Base-by-base conservation (phyloP, 2,797 vertebrate genomes). In the Hippopotamyrus pictus region DNA sequence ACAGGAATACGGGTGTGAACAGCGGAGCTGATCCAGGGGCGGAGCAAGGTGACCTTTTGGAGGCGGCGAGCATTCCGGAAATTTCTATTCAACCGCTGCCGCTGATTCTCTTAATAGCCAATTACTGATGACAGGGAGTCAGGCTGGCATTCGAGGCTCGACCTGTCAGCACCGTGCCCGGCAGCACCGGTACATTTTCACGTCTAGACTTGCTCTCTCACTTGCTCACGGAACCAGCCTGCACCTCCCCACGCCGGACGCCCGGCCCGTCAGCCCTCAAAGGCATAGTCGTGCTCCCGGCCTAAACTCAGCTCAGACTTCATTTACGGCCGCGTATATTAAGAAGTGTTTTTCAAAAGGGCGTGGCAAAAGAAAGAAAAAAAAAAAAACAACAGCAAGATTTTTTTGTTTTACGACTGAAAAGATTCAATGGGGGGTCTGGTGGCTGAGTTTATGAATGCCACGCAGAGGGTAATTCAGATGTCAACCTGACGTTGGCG, bases 161-260 rank as follows among this genome's bases (percentile, higher is more conserved):
- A 91, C 69, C 88, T 90, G 90, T 90, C 91, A 92, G 90, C 90
- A 88, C 69, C 53, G 88, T 41, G 90, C 69, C 88, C 88, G 89
- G 90, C 92, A 93, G 90, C 94, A 90, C 93, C 92, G 93, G 90
- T 94, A 90, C 93, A 91, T 92, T 92, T 92, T 92, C 94, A 87
- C 90, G 5, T 89, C 17, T 57, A 22, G 83, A 48, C n/a, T 62
- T n/a, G 73, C 33, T 19, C 37, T 48, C 50, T n/a, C 87, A 2
- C 41, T 57, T 37, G 3, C 14, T 62, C 25, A 22, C 6, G n/a
- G 12, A 46, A 41, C n/a, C 17, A 73, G 73, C 9, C 73, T 9
- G 17, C 7, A 1, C 46, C 53, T 11, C 9, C 33, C 8, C 3
- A 3, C 0, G 11, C 8, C 3, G 5, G 69, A 3, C 50, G 14